These are phyloP conservation scores for Astropecten irregularis DNA, from an alignment of 53 echinoderm and acorn worm genomes.

Conservation along the genomic window DNA sequence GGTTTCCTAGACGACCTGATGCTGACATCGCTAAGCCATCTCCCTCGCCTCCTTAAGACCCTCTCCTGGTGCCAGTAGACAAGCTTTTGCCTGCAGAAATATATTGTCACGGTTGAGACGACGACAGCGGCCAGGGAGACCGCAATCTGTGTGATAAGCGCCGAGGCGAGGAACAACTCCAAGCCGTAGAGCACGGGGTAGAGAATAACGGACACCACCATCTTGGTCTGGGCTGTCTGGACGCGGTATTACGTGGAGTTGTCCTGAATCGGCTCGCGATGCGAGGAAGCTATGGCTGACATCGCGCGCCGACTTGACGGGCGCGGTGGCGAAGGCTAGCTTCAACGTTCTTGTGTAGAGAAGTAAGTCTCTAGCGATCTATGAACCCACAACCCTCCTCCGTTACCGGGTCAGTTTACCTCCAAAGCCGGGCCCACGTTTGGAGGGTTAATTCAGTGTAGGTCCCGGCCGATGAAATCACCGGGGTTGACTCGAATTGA, in stretches of 20 bases:
- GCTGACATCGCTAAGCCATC: constrained; percentile 47
- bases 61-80: constrained; percentile 56
- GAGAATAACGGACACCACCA: constrained; percentile 81
- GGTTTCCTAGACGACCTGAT: neutral
- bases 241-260: neutral
- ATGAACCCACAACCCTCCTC: neutral
- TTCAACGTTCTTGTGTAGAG: too few relatives aligned
- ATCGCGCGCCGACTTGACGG: too few relatives aligned
- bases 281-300: too few relatives aligned
- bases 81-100: constrained; percentile 67
- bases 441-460: too few relatives aligned
- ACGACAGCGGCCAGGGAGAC: constrained; percentile 85
- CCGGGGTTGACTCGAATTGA: too few relatives aligned
- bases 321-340: too few relatives aligned
- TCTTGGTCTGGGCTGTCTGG: neutral
- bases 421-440: constrained; percentile 16
- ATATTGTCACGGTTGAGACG: constrained; percentile 85
- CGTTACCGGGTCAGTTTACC: neutral
- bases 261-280: neutral
- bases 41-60: neutral
- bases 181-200: constrained; percentile 84
- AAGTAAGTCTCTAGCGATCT: neutral
- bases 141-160: constrained; percentile 87
- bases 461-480: too few relatives aligned
- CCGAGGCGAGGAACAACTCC: constrained; percentile 91